Conservation (phyloP, 2,888 invertebrate species). For the Drosophila nr. fundita region DNA sequence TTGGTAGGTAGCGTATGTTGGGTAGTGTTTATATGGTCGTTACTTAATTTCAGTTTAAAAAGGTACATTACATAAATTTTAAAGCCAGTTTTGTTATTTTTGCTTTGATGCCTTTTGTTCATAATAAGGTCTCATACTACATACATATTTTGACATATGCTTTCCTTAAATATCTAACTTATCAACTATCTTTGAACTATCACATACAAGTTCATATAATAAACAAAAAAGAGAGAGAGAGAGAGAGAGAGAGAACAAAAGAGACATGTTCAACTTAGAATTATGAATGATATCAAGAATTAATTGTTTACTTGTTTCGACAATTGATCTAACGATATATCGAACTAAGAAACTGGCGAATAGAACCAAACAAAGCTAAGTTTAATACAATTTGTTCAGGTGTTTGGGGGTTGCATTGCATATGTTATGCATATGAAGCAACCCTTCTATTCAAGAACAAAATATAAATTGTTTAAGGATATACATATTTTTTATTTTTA, state of each 20-base stretch:
- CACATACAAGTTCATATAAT: conserved; percentile 79
- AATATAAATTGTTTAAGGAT: neutral
- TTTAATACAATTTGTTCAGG: conserved; percentile 8
- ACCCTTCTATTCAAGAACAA: neutral
- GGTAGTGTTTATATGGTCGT: conserved; percentile 8
- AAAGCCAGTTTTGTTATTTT: conserved; percentile 38
- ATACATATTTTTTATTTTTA: neutral
- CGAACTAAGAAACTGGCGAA: conserved; percentile 20
- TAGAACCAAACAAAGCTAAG: conserved; percentile 1
- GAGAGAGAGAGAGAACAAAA: conserved; percentile 15
- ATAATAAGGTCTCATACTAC: conserved; percentile 10
- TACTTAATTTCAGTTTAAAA: conserved; percentile 6
- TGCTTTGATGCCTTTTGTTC: conserved; percentile 22
- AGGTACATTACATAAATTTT: conserved; percentile 24
- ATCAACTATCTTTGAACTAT: conserved; percentile 81
- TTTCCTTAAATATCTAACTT: conserved; percentile 46
- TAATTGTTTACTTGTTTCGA: neutral
- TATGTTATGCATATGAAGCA: neutral
- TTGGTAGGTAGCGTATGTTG: conserved; percentile 7
- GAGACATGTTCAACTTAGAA: conserved; percentile 14
- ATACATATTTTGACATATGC: conserved; percentile 13
- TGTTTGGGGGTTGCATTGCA: neutral
- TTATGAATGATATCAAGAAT: conserved; percentile 19
- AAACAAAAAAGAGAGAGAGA: conserved; percentile 35
- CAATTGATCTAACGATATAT: conserved; percentile 6